Evolutionary conservation across 2,888 invertebrate species (phyloP), one percentile per base, ranked within the genome.

Genomic region (Caenorhabditis sp.): DNA sequence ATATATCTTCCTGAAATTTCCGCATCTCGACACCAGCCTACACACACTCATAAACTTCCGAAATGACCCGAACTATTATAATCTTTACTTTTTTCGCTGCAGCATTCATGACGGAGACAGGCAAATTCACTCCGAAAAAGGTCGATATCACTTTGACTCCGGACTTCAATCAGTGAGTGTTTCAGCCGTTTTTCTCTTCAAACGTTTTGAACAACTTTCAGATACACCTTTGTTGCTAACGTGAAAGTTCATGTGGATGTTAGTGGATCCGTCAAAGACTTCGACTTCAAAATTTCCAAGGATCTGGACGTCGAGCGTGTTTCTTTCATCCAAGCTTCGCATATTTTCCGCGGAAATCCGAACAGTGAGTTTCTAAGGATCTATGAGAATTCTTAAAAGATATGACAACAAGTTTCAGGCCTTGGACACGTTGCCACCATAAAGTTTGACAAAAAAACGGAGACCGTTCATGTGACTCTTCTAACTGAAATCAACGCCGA

Each of bases 61-160:
- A 52, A 43, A 61, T 61, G 61, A 3, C 15, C 11, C 11, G 6
- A 9, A 9, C 17, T 2, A 11, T 26, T 4, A 27, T 61, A 6
- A 1, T 55, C 15, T 3, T 55, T 15, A 15, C 39, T 2, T 13
- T 45, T 8, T 24, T 45, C 7, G 26, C 39, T 22, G 7, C 27
- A 32, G 11, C 52, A 13, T 22, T 52, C 11, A 3, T 26, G 7
- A 26, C 26, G 6, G 22, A 45, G n/a, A 11, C 52, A n/a, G 62
- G 52, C 11, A 8, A 3, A 7, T 41, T 62, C 41, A 41, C 39
- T 4, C 41, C 62, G 11, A 52, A 20, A 11, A 62, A 62, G 22
- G 50, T 52, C 52, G 62, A 62, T 9, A 17, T 62, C 13, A 41
- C 30, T 1, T 22, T 62, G 50, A 62, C 62, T 26, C 39, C 62